A percentile compares a stretch with the other conserved stretches of the same genome.
phyloP scores from a whole-genome alignment of 2,797 vertebrate genomes.

The Eulemur mongoz region DNA sequence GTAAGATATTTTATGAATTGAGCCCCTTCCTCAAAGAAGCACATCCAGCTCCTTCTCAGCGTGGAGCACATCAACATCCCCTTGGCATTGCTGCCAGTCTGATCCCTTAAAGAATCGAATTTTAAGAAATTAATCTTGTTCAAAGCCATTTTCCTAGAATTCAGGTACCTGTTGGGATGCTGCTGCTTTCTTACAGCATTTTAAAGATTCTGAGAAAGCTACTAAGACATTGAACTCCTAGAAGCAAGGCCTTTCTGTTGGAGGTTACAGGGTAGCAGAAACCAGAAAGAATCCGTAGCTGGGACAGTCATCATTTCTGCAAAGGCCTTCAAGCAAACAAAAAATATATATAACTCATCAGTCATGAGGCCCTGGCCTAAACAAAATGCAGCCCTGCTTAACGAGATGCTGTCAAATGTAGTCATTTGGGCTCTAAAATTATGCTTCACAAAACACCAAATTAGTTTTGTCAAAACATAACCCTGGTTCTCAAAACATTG shows the following conservation, averaged over 20 bases:
- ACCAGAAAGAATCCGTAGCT: conserved; percentile 76
- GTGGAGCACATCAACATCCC: neutral
- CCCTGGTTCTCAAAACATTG: conserved; percentile 68
- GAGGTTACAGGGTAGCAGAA: conserved; percentile 78
- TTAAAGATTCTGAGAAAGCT: conserved; percentile 80
- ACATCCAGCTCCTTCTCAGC: neutral
- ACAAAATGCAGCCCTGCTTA: conserved; percentile 73
- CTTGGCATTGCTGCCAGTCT: neutral
- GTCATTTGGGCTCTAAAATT: conserved; percentile 69
- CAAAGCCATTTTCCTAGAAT: conserved; percentile 64
- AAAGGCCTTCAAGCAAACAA: conserved; percentile 73
- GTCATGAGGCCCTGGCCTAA: conserved; percentile 56
- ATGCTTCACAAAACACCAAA: conserved; percentile 66
- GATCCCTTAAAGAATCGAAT: conserved; percentile 1
- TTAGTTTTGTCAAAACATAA: conserved; percentile 77
- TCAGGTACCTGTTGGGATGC: conserved; percentile 62
- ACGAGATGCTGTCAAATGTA: conserved; percentile 72
- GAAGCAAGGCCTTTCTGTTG: conserved; percentile 80
- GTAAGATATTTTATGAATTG: conserved; percentile 56
- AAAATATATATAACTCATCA: conserved; percentile 61
- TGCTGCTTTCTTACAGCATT: conserved; percentile 66
- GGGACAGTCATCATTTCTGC: conserved; percentile 64
- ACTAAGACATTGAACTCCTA: conserved; percentile 75
- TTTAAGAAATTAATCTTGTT: conserved; percentile 44
- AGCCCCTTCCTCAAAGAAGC: conserved; percentile 39